Percentiles rank a stretch among this genome's conserved stretches.
These are phyloP conservation scores for Pithys albifrons DNA, from an alignment of 2,113 vertebrate genomes.

Conservation along the genomic window DNA sequence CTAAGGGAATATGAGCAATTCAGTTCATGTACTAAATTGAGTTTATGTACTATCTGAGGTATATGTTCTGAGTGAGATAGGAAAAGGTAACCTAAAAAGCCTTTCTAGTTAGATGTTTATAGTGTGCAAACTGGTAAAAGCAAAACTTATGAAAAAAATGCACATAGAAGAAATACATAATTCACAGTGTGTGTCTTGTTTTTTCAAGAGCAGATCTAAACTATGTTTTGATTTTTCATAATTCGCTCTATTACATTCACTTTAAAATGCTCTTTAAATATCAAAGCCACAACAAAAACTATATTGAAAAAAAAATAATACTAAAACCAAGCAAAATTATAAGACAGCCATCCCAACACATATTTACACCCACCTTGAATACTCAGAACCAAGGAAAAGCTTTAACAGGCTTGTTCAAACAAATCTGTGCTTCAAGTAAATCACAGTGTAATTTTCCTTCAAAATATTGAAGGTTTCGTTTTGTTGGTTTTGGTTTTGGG, in stretches of 20 bases:
- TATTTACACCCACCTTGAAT: neutral
- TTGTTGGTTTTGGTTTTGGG: too few species aligned
- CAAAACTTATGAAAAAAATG: neutral
- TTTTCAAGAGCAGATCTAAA: neutral
- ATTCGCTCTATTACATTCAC: neutral
- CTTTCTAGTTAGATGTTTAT: neutral
- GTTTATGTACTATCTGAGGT: neutral
- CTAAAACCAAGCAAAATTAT: neutral
- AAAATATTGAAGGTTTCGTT: neutral
- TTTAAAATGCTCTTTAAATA: neutral
- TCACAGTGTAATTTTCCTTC: neutral
- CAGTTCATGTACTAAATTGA: neutral
- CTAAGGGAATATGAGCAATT: neutral
- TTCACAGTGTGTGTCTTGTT: neutral
- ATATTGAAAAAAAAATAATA: neutral
- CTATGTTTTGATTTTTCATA: neutral
- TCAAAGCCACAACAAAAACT: neutral
- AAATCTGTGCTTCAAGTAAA: neutral
- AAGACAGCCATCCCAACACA: neutral
- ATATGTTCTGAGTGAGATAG: neutral
- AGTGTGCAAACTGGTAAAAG: neutral
- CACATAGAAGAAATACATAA: neutral
- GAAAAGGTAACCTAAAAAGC: neutral
- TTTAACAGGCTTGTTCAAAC: neutral
- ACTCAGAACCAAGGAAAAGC: neutral